These are phyloP conservation scores for Latrodectus geometricus DNA, from an alignment of 1,140 invertebrate genomes.

Conservation along the genomic window DNA sequence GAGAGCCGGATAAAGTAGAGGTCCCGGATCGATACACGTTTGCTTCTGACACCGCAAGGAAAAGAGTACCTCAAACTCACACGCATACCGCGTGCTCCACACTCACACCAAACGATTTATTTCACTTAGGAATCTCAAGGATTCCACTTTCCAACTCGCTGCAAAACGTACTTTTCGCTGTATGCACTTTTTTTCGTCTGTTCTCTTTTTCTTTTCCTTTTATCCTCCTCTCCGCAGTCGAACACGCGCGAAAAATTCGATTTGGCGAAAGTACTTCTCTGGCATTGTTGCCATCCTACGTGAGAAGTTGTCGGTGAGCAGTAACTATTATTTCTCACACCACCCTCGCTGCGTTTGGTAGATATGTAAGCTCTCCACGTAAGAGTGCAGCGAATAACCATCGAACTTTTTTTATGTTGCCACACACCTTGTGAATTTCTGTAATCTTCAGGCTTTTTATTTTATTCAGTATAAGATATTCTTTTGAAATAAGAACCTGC, in stretches of 20 bases:
- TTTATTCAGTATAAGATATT: too few species aligned
- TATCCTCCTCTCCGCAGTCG: too few species aligned
- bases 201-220: background rate
- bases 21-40: conserved; percentile 22
- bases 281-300: conserved; percentile 28
- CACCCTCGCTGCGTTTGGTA: background rate
- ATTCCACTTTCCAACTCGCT: background rate
- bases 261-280: conserved; percentile 12
- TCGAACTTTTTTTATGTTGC: too few species aligned
- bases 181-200: background rate
- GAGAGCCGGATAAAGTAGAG: conserved; percentile 30
- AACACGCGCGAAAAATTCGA: conserved; percentile 36
- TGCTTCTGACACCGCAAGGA: conserved; percentile 23
- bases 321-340: background rate
- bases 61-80: conserved; percentile 13
- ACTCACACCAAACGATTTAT: conserved; percentile 23
- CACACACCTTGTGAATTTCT: too few species aligned
- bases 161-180: background rate
- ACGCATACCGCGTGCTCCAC: conserved; percentile 28
- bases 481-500: too few species aligned
- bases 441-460: too few species aligned
- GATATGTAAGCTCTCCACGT: background rate
- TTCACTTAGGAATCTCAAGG: conserved; percentile 24
- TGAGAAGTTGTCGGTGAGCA: conserved; percentile 1
- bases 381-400: too few species aligned